Conservation (phyloP, 2,113 vertebrate genomes). For the Aramus guarauna region DNA sequence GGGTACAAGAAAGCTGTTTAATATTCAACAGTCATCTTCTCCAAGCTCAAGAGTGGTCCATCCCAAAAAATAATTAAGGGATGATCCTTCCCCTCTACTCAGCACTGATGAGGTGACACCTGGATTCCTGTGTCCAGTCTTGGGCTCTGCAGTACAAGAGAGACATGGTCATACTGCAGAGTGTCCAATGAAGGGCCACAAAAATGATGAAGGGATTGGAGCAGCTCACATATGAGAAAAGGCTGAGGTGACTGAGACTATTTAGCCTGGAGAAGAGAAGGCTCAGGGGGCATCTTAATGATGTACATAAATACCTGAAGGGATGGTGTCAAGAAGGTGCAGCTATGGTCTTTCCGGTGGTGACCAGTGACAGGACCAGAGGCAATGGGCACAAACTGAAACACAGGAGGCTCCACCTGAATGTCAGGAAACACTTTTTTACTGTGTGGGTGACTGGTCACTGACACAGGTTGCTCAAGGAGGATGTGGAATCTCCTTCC, state of each 20-base stretch:
- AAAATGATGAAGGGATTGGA: neutral
- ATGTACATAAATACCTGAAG: neutral
- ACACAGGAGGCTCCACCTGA: accelerated
- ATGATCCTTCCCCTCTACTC: neutral
- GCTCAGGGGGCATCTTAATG: neutral
- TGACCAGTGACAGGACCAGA: neutral
- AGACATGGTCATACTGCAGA: neutral
- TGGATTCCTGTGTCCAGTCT: neutral
- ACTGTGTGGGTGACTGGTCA: neutral
- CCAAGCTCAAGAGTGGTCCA: neutral
- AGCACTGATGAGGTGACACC: neutral
- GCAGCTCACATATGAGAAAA: neutral
- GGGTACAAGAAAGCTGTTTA: neutral
- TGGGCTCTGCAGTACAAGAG: neutral
- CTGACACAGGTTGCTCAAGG: neutral
- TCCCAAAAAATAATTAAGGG: neutral
- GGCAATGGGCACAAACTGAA: neutral
- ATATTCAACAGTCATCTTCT: neutral
- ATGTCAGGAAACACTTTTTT: neutral
- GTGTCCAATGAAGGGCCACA: neutral
- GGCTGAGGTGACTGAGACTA: accelerated
- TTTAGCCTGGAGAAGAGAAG: neutral
- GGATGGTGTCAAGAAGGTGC: neutral
- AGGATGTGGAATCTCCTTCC: neutral
- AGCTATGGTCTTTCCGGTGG: neutral